phyloP scores from a whole-genome alignment of 1,140 invertebrate species.

The Drepana arcuata region DNA sequence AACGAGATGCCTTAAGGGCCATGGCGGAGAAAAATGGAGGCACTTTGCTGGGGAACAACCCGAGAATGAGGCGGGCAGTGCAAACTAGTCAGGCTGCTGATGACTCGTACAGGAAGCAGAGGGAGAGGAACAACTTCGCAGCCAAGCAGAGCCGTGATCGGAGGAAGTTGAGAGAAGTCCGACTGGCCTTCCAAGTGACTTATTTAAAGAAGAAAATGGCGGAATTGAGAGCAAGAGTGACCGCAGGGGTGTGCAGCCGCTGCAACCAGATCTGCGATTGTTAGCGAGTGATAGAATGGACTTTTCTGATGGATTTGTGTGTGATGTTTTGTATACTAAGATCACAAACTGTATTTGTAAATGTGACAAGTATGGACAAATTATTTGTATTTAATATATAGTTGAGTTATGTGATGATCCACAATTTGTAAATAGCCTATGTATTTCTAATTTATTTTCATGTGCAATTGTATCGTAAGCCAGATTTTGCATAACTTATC shows the following conservation, averaged over 20 bases:
- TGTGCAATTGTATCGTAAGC: no score
- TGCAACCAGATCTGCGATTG: slow-evolving; percentile 11
- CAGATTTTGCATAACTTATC: background rate
- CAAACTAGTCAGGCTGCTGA: slow-evolving; percentile 70
- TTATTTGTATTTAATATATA: no score
- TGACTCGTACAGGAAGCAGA: slow-evolving; percentile 89
- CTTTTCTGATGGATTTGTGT: no score
- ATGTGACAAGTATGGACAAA: no score
- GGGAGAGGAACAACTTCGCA: slow-evolving; percentile 95
- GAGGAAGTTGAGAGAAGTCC: slow-evolving; percentile 90
- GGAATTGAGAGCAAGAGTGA: slow-evolving; percentile 10
- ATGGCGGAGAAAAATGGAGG: slow-evolving; percentile 44
- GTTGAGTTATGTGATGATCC: no score
- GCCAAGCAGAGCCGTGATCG: slow-evolving; percentile 94
- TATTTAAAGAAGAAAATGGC: slow-evolving; percentile 61
- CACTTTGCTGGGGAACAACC: slow-evolving; percentile 30
- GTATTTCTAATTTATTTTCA: no score
- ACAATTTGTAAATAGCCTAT: no score
- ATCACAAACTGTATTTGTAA: background rate
- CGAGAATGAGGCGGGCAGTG: slow-evolving; percentile 32
- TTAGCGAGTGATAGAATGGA: no score
- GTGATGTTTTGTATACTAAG: no score
- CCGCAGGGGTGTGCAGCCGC: slow-evolving; percentile 8
- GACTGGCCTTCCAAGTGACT: slow-evolving; percentile 89
- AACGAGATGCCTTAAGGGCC: slow-evolving; percentile 27